Evolutionary conservation across 2,888 invertebrate species (phyloP), one percentile per base, ranked within the genome.

Genomic region (Tineola bisselliella): DNA sequence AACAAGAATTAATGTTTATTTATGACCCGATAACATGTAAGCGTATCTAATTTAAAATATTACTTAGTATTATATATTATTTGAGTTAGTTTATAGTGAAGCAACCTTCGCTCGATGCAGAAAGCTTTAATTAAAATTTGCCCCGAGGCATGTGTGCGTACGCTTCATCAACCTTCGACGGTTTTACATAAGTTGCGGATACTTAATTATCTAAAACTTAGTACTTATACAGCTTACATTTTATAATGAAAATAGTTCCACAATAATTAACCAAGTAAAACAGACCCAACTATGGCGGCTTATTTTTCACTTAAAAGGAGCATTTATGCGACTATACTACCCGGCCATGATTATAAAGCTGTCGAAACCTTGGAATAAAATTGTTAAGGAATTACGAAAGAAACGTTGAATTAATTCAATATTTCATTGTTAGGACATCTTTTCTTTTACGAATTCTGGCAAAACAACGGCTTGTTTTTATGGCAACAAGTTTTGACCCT

Each of bases 61-160:
- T 38, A 38, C 10, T 10, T 31, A 31, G 6, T 31, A 5, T 31
- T 31, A n/a, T 25, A 13, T 43, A 43, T 13, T 43, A 43, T 43
- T 43, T 43, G 43, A 43, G 48, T 15, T 48, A 10, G 4, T 48
- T 48, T 15, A 12, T n/a, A 43, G 8, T 43, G 17, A 5, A 48
- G 10, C 17, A 48, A 48, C n/a, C 48, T 48, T 3, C 48, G 48
- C 13, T 48, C 3, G 5, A 17, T 13, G 13, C 17, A 48, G 48
- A 48, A 48, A 17, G 15, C 48, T 48, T 48, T 48, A 48, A 48
- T 48, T 48, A 48, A 48, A 48, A 48, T 48, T 48, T 48, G 48
- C 48, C 48, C 15, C 2, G 15, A 8, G 48, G 48, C 17, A 48
- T 43, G 43, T 43, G 43, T 43, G 15, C 15, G 38, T 38, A 6